Evolutionary conservation across 2,113 vertebrate species (phyloP), one percentile per base, ranked within the genome.

Genomic region (Rhabdomys dilectus): DNA sequence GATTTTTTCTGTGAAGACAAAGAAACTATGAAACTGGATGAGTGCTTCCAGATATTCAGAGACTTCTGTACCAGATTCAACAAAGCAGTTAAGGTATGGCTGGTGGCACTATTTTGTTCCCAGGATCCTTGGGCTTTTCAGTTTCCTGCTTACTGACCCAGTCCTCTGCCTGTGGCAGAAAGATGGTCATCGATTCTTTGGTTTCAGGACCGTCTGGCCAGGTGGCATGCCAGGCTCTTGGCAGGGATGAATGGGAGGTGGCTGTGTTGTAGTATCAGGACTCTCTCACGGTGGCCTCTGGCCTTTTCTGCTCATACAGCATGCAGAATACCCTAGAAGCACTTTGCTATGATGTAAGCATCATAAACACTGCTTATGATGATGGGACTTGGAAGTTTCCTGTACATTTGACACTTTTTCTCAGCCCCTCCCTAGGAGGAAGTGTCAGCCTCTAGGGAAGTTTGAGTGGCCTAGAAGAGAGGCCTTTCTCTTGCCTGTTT

Each of bases 1-100:
- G 99, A 99, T 96, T 99, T 99, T 98, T 99, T 99, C 97, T 99
- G 99, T 93, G 99, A 99, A 98, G 99, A 99, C 98, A 99, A 99
- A 98, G 99, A 99, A 97, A 99, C 99, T 0, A 99, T 99, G 98
- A 99, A 99, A 96, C 98, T 99, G 98, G 99, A 99, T 5, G 99
- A 99, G 94, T 99, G 99, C 96, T 99, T 99, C 97, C 99, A 99
- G 98, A 99, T 99, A 97, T 99, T 99, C 97, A 99, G 99, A 96
- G 99, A 99, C 97, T 99, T 99, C 98, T 99, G 99, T 88, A 64
- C 99, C 87, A 99, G 99, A 97, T 99, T 99, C 97, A 99, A 99
- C 98, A 99, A 99, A 88, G 99, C 99, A 10, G 99, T 99, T 68
- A 99, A 99, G 99, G 99, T 99, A 98, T 62, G 93, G 77, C 86